Base-by-base conservation (phyloP, 2,888 invertebrate genomes). In the Rhingia campestris region DNA sequence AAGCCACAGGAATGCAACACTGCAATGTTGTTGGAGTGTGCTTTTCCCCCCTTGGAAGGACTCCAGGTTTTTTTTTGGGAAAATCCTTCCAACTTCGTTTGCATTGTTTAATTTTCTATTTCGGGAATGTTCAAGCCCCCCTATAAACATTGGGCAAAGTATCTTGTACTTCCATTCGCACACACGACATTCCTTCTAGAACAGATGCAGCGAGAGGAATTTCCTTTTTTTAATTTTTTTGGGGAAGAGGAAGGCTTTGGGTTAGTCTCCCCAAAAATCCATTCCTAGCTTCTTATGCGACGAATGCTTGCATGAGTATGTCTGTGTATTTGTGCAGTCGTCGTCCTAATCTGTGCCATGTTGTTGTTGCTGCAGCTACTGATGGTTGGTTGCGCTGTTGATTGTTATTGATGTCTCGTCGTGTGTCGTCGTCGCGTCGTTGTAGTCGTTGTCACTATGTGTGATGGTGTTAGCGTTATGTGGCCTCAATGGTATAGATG, bases 351-450 rank as follows among this genome's bases (percentile, higher is more conserved):
- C 70, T 80, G 61, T 70, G 67, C 73, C 45, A 80, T 79, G 72
- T 81, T 59, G 74, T 59, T 77, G 59, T 37, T 67, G 53, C 32
- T 39, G 6, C 22, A 56, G 45, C 22, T 70, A 49, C 47, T 82
- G 49, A 30, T 81, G 56, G 59, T 22, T 80, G 51, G 80, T 39
- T 74, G 67, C 54, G 56, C 64, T 85, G 81, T 81, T 85, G 85
- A 81, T 85, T 81, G 70, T 84, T 84, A 80, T 84, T 81, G 81
- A 76, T 76, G 85, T 72, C 81, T 81, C 81, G 81, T 81, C 81
- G 84, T 73, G 45, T 22, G 70, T 72, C 37, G 64, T 63, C 51
- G 80, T 67, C 37, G 58, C 39, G 58, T 35, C 3, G 33, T 43
- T 54, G 49, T 67, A 37, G 54, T 51, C 32, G 54, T 61, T 79